A percentile compares a stretch with the other conserved stretches of the same genome.
These are phyloP conservation scores for Hippocampus guttulatus DNA, from an alignment of 2,113 vertebrate genomes.

Conservation along the genomic window DNA sequence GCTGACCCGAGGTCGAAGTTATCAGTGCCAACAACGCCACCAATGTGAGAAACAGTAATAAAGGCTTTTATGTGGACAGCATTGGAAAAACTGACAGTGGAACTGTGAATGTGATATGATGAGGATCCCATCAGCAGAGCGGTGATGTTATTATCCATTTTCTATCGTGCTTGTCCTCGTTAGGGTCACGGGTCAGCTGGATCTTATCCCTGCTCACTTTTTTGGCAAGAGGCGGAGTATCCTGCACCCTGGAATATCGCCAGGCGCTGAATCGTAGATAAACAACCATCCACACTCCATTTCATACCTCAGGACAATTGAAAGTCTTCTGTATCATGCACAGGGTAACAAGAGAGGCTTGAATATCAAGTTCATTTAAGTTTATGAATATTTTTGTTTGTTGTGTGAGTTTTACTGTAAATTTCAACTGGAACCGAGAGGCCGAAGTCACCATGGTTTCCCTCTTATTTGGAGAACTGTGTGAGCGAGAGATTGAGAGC, in stretches of 20 bases:
- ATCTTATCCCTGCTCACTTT: background rate
- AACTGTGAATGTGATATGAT: background rate
- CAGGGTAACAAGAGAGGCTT: too few species aligned
- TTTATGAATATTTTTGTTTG: too few species aligned
- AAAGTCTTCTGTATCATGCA: too few species aligned
- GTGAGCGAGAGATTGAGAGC: too few species aligned
- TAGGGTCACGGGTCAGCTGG: background rate
- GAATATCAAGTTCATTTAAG: too few species aligned
- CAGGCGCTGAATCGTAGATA: too few species aligned
- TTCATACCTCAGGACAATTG: too few species aligned
- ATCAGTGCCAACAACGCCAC: conserved; percentile 13
- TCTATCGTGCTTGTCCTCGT: background rate
- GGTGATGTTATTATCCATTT: background rate
- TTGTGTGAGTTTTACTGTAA: too few species aligned
- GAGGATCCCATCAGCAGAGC: background rate
- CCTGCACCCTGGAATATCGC: background rate
- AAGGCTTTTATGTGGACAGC: background rate
- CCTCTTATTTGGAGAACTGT: too few species aligned
- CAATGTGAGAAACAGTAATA: conserved; percentile 5
- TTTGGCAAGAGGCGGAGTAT: background rate
- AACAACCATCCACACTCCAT: too few species aligned
- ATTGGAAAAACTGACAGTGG: background rate
- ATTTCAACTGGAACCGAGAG: too few species aligned
- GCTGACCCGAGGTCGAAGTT: conserved; percentile 6
- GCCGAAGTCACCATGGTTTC: too few species aligned